phyloP scores from a whole-genome alignment of 2,888 invertebrate genomes.

The Phyto melanocephala region DNA sequence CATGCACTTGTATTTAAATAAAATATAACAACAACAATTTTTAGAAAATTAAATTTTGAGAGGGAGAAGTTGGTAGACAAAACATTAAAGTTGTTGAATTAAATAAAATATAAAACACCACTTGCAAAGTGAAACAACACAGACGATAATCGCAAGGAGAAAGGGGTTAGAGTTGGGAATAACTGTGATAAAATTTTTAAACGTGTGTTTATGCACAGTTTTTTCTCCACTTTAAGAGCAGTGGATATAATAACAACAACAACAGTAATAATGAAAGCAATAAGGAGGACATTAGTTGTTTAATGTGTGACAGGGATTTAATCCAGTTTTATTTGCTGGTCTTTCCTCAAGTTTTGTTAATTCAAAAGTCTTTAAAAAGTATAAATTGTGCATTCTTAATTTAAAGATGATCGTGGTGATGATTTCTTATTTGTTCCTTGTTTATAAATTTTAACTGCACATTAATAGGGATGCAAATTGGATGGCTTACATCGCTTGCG shows the following conservation, averaged over 20 bases:
- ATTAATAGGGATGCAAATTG: background rate
- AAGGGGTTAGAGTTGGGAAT: conserved; percentile 2
- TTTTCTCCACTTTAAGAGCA: conserved; percentile 9
- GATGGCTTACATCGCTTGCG: background rate
- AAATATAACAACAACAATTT: conserved; percentile 17
- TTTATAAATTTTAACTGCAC: background rate
- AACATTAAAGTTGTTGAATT: conserved; percentile 8
- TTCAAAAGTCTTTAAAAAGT: background rate
- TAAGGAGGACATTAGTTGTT: conserved; percentile 41
- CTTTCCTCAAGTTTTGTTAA: background rate
- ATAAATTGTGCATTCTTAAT: conserved; percentile 26
- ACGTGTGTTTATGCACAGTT: conserved; percentile 42
- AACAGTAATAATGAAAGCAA: background rate
- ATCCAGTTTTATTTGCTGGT: background rate
- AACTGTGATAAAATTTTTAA: conserved; percentile 6
- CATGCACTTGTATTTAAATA: too few relatives aligned
- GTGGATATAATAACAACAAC: background rate
- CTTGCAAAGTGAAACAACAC: background rate
- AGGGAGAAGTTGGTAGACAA: conserved; percentile 18
- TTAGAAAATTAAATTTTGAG: background rate
- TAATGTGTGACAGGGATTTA: conserved; percentile 38
- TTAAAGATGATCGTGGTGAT: conserved; percentile 26
- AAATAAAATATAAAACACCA: background rate
- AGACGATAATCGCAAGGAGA: background rate
- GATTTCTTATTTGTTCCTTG: conserved; percentile 42